phyloP scores from a whole-genome alignment of 1,140 invertebrate genomes.

The Coelopa frigida region DNA sequence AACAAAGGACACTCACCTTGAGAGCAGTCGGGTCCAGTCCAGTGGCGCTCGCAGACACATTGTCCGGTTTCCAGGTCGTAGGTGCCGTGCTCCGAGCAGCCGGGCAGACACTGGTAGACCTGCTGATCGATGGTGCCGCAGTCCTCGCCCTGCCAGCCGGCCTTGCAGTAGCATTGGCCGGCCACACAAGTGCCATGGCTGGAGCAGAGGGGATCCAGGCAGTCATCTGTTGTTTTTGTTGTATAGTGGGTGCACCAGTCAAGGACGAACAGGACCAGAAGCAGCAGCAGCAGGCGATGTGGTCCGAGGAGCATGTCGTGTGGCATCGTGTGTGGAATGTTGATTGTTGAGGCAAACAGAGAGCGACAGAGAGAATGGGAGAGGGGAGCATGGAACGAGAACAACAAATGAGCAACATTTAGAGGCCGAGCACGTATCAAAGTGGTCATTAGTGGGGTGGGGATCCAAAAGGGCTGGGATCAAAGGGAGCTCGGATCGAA shows the following conservation, averaged over 20 bases:
- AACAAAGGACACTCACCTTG: slow-evolving; percentile 71
- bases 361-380: no score
- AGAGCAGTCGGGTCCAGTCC: slow-evolving; percentile 84
- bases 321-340: not conserved
- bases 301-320: not conserved
- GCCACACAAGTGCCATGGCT: slow-evolving; percentile 87
- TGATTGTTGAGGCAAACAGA: no score
- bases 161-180: slow-evolving; percentile 89
- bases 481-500: no score
- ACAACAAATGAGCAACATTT: slow-evolving; percentile 40
- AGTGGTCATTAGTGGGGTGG: slow-evolving; percentile 46
- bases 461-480: no score
- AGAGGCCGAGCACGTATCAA: slow-evolving; percentile 43
- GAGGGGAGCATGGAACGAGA: not conserved
- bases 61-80: slow-evolving; percentile 81
- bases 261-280: not conserved
- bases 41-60: slow-evolving; percentile 82
- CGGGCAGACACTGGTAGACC: slow-evolving; percentile 80
- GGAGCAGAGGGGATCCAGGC: slow-evolving; percentile 79
- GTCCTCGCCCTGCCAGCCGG: slow-evolving; percentile 88
- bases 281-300: not conserved
- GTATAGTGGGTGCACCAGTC: not conserved
- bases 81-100: slow-evolving; percentile 82
- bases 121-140: slow-evolving; percentile 81
- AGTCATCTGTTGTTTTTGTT: slow-evolving; percentile 57